Conservation (phyloP, 2,888 invertebrate species). For the Pammene aurita region DNA sequence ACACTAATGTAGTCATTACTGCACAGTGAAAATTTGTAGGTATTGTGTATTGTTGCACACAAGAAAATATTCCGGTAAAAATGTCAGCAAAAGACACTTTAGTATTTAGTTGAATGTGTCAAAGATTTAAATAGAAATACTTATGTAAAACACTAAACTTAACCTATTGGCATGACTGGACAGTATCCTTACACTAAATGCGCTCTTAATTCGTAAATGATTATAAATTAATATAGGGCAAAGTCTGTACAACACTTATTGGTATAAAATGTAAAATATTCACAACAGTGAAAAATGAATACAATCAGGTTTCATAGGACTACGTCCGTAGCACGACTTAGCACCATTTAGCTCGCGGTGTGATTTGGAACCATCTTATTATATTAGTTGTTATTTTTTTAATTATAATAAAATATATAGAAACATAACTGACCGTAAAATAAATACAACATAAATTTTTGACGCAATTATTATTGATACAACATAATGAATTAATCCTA, state of each 20-base stretch:
- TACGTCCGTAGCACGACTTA: slow-evolving; percentile 78
- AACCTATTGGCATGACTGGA: slow-evolving; percentile 81
- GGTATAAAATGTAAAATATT: slow-evolving; percentile 61
- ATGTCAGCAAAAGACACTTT: background rate
- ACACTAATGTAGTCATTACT: too few species aligned
- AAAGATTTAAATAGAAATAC: slow-evolving; percentile 1
- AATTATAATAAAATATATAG: slow-evolving; percentile 26
- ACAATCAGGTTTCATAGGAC: slow-evolving; percentile 73
- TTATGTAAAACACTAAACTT: slow-evolving; percentile 57
- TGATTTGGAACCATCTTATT: slow-evolving; percentile 48
- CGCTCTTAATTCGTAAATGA: slow-evolving; percentile 53
- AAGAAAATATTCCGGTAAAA: too few species aligned
- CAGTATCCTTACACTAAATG: slow-evolving; percentile 60
- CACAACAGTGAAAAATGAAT: slow-evolving; percentile 69
- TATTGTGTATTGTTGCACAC: too few species aligned
- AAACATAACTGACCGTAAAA: slow-evolving; percentile 38
- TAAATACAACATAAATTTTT: slow-evolving; percentile 24
- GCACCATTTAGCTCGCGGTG: slow-evolving; percentile 68
- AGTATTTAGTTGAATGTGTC: background rate
- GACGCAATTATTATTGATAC: background rate
- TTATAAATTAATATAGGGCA: slow-evolving; percentile 52
- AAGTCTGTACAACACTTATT: slow-evolving; percentile 75
- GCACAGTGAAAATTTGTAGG: too few species aligned
- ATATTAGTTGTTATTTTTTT: slow-evolving; percentile 26
- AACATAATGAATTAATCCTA: background rate